Evolutionary conservation across 2,888 invertebrate genomes (phyloP).

Genomic region (Congeria kusceri): DNA sequence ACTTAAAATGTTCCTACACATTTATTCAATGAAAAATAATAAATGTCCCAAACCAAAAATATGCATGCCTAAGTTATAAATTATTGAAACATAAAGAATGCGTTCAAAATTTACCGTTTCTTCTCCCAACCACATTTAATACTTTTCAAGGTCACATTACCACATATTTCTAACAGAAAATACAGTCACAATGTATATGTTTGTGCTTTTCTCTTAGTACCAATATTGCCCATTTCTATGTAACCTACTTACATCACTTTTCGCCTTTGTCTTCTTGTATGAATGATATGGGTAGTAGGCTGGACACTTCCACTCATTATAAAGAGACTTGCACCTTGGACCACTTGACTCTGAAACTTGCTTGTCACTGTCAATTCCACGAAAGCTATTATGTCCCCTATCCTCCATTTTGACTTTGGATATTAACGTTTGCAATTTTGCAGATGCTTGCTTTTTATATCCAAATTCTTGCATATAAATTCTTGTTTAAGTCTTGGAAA

Average conservation of each 20-base stretch:
- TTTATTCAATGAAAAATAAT: too few species aligned
- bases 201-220: too few species aligned
- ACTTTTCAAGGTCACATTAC: neutral
- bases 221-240: neutral
- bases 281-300: slow-evolving; percentile 68
- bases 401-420: slow-evolving; percentile 40
- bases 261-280: slow-evolving; percentile 65
- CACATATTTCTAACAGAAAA: slow-evolving; percentile 6
- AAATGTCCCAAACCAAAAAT: too few species aligned
- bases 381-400: slow-evolving; percentile 51
- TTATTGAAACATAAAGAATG: too few species aligned
- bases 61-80: too few species aligned
- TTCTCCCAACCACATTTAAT: neutral
- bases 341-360: slow-evolving; percentile 6
- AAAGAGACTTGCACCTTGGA: slow-evolving; percentile 68
- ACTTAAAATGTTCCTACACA: too few species aligned
- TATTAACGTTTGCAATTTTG: too few species aligned
- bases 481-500: too few species aligned
- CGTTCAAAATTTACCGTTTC: neutral
- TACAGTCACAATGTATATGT: too few species aligned
- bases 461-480: too few species aligned
- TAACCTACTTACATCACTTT: slow-evolving; percentile 53
- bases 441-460: too few species aligned
- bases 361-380: slow-evolving; percentile 18
- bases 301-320: slow-evolving; percentile 68